Base-by-base conservation (phyloP, 2,113 vertebrate species). In the Erinaceus europaeus region DNA sequence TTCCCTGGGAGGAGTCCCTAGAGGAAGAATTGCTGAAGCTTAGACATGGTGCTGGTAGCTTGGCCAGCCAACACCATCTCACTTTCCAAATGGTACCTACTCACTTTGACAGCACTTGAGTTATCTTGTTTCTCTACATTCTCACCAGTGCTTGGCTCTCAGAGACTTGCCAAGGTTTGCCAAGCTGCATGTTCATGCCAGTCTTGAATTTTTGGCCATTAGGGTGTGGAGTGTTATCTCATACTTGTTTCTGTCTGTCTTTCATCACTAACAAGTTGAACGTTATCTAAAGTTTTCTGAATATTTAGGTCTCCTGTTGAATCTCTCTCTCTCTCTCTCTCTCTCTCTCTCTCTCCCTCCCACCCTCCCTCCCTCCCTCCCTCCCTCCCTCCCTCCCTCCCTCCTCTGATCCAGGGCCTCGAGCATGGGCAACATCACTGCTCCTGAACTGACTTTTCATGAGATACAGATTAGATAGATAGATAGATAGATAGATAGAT, bases 11-110 rank as follows among this genome's bases (percentile, higher is more conserved):
- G 64, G 23, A 9, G 13, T 67, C 67, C 72, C 76, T 88, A 7
- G 42, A 68, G 72, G 75, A 0, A 36, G 81, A 81, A 27, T 21
- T 42, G 76, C 62, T 81, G 90, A 91, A 32, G 92, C 80, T 64
- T 7, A 13, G 80, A 69, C 46, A 0, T 10, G 71, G 25, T 4
- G 0, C 0, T 59, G 8, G 29, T 68, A 2, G 61, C 78, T 12
- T 9, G 38, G 50, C 67, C 17, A 40, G 65, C 79, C 57, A 53
- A 86, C 25, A 48, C 48, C 29, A 20, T 6, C 79, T 84, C 88
- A 78, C 46, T 82, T 42, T 50, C 42, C 38, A 3, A 5, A 73
- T n/a, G 74, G 36, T 18, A 9, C 5, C 0, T 0, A 21, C n/a
- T 86, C 27, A 13, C 80, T 15, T 1, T 2, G 14, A 62, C 53